These are phyloP conservation scores for Allygus modestus DNA, from an alignment of 2,888 invertebrate species.

Conservation along the genomic window DNA sequence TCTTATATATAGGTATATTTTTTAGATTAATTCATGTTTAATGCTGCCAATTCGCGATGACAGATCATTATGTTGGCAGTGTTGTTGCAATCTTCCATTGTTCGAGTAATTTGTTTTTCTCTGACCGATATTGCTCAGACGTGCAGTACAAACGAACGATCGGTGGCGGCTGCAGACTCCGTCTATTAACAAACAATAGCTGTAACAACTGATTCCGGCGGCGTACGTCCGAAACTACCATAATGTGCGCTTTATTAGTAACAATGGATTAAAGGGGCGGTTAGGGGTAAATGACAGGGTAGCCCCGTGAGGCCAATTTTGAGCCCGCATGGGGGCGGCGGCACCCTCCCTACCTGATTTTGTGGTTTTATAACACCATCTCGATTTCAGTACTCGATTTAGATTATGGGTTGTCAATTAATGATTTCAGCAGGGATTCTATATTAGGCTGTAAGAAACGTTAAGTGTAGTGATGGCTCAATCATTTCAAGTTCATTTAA, in stretches of 20 bases:
- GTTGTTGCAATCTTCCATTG: no score
- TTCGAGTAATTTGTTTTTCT: no score
- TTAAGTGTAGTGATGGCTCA: neutral
- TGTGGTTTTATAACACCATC: slow-evolving; percentile 21
- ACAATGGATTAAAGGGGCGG: slow-evolving; percentile 47
- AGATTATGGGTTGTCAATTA: neutral
- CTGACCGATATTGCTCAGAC: no score
- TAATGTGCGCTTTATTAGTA: slow-evolving; percentile 38
- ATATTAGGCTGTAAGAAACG: neutral
- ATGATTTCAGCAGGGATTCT: neutral
- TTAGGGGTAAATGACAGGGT: slow-evolving; percentile 37
- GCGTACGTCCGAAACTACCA: neutral
- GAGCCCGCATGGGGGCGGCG: slow-evolving; percentile 31
- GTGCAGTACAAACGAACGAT: neutral
- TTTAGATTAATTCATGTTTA: no score
- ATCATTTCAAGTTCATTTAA: no score
- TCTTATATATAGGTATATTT: no score
- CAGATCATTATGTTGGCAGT: no score
- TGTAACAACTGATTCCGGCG: slow-evolving; percentile 31
- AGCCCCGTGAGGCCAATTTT: slow-evolving; percentile 39
- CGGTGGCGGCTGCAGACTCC: neutral
- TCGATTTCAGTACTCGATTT: neutral
- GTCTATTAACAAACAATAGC: slow-evolving; percentile 30
- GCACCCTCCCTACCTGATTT: slow-evolving; percentile 39
- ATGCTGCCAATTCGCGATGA: no score